These are phyloP conservation scores for Epizoanthus rinbou DNA, from an alignment of 92 coral and sea anemone genomes.

Conservation along the genomic window DNA sequence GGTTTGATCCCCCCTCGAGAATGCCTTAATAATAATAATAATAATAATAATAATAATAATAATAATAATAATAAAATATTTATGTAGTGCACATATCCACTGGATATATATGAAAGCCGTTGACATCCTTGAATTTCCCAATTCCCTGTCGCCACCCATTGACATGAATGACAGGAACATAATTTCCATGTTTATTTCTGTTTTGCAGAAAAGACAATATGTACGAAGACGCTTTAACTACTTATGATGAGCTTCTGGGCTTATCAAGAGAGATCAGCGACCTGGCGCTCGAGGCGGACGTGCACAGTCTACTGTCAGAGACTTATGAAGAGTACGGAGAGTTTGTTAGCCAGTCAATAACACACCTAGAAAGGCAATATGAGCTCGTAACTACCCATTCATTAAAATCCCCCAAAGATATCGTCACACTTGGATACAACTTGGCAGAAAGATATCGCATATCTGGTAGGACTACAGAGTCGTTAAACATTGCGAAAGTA, in stretches of 20 bases:
- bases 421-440: background rate
- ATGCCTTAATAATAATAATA: too few relatives aligned
- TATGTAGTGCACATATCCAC: too few relatives aligned
- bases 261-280: constrained; percentile 24
- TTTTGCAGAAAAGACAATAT: constrained; percentile 1
- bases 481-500: background rate
- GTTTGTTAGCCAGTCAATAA: constrained; percentile 1
- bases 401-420: background rate
- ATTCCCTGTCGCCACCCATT: too few relatives aligned
- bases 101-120: too few relatives aligned
- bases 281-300: constrained; percentile 16
- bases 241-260: constrained; percentile 3
- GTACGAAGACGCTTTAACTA: constrained; percentile 23
- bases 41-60: too few relatives aligned
- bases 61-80: too few relatives aligned
- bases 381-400: constrained; percentile 15
- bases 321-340: constrained; percentile 31
- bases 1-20: too few relatives aligned
- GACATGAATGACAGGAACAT: too few relatives aligned
- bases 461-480: background rate
- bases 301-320: constrained; percentile 10
- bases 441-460: constrained; percentile 24
- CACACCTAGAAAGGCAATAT: background rate
- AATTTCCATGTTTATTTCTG: background rate
- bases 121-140: too few relatives aligned